Percentiles rank a stretch among this genome's conserved stretches.
phyloP scores from a whole-genome alignment of 2,797 vertebrate genomes.

The Mormyrus hasselquistii region DNA sequence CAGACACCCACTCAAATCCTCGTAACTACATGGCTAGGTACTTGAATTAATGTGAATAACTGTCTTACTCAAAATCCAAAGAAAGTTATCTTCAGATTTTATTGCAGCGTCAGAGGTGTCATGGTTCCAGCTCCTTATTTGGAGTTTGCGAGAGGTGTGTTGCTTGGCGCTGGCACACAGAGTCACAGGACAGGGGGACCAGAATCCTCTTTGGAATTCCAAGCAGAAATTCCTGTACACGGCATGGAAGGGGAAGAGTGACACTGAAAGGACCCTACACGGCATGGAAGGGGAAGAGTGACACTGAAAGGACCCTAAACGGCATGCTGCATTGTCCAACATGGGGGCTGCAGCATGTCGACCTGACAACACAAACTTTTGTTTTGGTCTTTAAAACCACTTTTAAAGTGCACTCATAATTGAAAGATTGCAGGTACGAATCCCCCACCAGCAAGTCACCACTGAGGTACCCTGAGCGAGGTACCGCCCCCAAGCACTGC shows the following conservation, averaged over 20 bases:
- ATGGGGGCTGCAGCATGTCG: not conserved
- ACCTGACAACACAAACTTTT: not conserved
- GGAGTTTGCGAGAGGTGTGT: not conserved
- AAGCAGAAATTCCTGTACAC: not conserved
- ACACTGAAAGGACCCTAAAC: not conserved
- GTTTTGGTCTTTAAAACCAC: not conserved
- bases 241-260: not conserved
- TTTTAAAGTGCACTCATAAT: not conserved
- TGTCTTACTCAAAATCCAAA: not conserved
- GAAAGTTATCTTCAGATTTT: slow-evolving; percentile 3
- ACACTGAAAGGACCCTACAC: not conserved
- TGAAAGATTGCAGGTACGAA: too few relatives aligned
- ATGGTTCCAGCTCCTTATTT: slow-evolving; percentile 39
- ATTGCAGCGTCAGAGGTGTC: slow-evolving; percentile 31
- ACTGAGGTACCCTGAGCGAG: too few relatives aligned
- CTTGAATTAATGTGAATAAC: not conserved
- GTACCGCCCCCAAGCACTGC: too few relatives aligned
- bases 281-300: not conserved
- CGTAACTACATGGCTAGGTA: not conserved
- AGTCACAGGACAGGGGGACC: not conserved
- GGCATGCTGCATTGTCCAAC: not conserved
- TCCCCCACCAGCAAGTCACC: too few relatives aligned
- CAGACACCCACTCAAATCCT: not conserved
- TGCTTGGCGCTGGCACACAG: not conserved
- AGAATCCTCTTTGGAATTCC: not conserved